Conservation (phyloP, 2,888 invertebrate genomes). For the Mesorhabditis belari region DNA sequence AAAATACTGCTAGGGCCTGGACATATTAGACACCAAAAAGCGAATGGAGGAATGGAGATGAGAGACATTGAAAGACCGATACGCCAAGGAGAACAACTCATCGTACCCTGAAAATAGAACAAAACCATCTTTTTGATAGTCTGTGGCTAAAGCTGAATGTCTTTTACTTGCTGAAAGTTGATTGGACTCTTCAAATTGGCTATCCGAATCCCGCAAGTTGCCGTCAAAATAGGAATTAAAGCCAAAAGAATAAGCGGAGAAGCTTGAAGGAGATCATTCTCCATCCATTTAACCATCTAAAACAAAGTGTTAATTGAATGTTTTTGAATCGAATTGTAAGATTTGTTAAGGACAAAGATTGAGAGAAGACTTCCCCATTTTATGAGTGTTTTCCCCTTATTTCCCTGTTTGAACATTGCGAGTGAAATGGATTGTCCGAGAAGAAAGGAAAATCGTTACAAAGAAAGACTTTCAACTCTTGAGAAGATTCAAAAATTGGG, state of each 20-base stretch:
- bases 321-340: not conserved
- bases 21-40: constrained; percentile 15
- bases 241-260: constrained; percentile 19
- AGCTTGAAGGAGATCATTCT: constrained; percentile 10
- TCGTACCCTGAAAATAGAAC: constrained; percentile 18
- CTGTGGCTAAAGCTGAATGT: not conserved
- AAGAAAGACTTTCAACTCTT: too few species aligned
- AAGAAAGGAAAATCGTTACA: too few species aligned
- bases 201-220: constrained; percentile 15
- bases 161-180: constrained; percentile 21
- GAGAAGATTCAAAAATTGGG: too few species aligned
- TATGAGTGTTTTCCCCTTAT: too few species aligned
- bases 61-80: constrained; percentile 27
- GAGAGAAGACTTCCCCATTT: too few species aligned
- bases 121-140: not conserved
- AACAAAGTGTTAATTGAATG: not conserved
- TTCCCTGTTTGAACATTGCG: too few species aligned
- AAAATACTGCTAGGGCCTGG: not conserved
- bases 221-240: constrained; percentile 23
- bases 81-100: constrained; percentile 32
- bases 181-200: constrained; percentile 25
- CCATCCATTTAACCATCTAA: not conserved
- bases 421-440: too few species aligned
- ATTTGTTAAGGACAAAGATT: too few species aligned
- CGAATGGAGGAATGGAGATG: constrained; percentile 22